A percentile compares a stretch with the other conserved stretches of the same genome.
Conservation (phyloP, 2,797 vertebrate genomes). For the Momotus momota region DNA sequence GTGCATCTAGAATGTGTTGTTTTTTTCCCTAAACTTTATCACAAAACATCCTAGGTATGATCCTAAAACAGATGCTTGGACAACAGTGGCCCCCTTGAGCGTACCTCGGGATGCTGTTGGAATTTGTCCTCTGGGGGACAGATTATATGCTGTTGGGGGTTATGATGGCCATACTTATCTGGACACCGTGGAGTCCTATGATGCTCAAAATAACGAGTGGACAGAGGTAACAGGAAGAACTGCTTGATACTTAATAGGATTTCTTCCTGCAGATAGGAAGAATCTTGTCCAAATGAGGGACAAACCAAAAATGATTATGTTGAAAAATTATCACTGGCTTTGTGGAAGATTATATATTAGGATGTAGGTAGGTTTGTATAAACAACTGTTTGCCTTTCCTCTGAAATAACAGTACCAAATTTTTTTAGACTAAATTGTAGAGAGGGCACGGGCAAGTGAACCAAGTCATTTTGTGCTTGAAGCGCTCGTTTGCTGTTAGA, state of each 20-base stretch:
- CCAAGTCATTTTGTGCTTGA: accelerated
- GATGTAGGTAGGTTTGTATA: not conserved
- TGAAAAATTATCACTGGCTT: accelerated
- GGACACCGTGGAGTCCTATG: slow-evolving; percentile 93
- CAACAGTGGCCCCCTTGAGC: slow-evolving; percentile 91
- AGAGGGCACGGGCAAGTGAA: accelerated
- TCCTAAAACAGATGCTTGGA: slow-evolving; percentile 95
- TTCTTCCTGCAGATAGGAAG: not conserved
- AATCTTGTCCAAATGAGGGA: accelerated
- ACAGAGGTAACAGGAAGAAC: slow-evolving; percentile 84
- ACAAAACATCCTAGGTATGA: slow-evolving; percentile 85
- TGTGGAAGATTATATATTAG: accelerated
- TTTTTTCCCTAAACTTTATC: not conserved
- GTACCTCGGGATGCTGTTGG: slow-evolving; percentile 93
- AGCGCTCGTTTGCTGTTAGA: accelerated
- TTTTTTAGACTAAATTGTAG: not conserved
- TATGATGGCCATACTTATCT: slow-evolving; percentile 94
- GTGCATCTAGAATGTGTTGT: not conserved
- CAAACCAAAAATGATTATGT: not conserved
- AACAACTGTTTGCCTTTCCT: not conserved
- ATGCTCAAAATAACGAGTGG: slow-evolving; percentile 96
- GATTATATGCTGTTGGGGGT: slow-evolving; percentile 93
- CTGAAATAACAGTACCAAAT: accelerated
- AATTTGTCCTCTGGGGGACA: slow-evolving; percentile 91
- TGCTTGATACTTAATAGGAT: accelerated